A percentile compares a stretch with the other conserved stretches of the same genome.
Conservation (phyloP, 2,113 vertebrate genomes). For the Gnathonemus longibarbis region DNA sequence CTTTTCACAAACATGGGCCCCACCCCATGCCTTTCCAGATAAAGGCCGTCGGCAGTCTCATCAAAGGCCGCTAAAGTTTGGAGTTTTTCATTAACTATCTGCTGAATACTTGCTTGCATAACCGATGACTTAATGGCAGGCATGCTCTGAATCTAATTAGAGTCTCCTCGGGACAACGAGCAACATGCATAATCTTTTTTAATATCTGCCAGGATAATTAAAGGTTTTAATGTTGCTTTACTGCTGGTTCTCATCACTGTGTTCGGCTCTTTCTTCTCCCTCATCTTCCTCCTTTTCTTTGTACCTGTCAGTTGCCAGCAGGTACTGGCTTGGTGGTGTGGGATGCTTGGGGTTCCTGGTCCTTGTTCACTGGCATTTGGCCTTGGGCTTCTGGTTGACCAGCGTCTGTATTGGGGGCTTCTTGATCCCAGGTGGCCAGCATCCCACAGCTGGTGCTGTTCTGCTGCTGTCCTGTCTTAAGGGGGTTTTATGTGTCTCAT, state of each 20-base stretch:
- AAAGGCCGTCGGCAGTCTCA: neutral
- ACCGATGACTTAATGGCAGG: neutral
- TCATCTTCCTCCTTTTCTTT: neutral
- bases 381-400: neutral
- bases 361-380: neutral
- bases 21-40: neutral
- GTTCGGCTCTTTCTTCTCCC: neutral
- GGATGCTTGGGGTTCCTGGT: neutral
- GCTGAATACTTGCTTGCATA: neutral
- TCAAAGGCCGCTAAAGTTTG: neutral
- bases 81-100: neutral
- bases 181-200: constrained; percentile 5
- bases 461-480: neutral
- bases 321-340: neutral
- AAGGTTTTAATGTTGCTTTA: neutral
- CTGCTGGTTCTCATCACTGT: neutral
- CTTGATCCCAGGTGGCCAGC: neutral
- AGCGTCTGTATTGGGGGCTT: neutral
- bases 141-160: constrained; percentile 1
- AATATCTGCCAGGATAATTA: neutral
- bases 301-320: neutral
- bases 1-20: neutral
- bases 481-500: neutral
- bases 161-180: neutral
- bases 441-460: neutral